Conservation (phyloP, 2,888 invertebrate species). For the Stenodera caucasica region DNA sequence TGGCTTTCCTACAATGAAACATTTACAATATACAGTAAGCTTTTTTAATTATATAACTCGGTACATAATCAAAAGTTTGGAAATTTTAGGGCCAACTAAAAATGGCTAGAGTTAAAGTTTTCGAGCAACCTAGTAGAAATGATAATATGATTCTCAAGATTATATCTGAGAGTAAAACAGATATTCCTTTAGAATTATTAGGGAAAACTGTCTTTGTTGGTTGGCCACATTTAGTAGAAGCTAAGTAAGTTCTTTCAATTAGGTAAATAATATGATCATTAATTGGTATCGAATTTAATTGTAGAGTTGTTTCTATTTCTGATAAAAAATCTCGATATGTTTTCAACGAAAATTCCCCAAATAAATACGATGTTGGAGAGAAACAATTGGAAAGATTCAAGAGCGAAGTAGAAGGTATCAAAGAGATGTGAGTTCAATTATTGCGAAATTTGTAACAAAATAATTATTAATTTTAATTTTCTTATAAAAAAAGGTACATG, state of each 20-base stretch:
- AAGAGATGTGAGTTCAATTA: slow-evolving; percentile 60
- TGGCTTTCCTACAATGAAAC: slow-evolving; percentile 91
- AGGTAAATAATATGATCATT: not conserved
- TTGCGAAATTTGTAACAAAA: not conserved
- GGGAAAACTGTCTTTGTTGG: slow-evolving; percentile 78
- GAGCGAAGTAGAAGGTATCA: slow-evolving; percentile 58
- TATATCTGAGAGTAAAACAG: slow-evolving; percentile 51
- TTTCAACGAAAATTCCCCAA: slow-evolving; percentile 51
- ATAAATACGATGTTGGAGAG: slow-evolving; percentile 55
- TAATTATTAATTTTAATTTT: slow-evolving; percentile 21
- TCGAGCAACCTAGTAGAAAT: slow-evolving; percentile 79
- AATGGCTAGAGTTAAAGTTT: slow-evolving; percentile 79
- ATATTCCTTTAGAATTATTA: slow-evolving; percentile 59
- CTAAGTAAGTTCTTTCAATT: slow-evolving; percentile 60
- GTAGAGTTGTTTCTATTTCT: slow-evolving; percentile 66
- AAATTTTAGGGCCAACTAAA: slow-evolving; percentile 56
- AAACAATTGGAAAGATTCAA: slow-evolving; percentile 57
- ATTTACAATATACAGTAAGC: slow-evolving; percentile 76
- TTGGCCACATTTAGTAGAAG: slow-evolving; percentile 93
- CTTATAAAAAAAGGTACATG: slow-evolving; percentile 55
- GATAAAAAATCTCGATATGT: slow-evolving; percentile 57
- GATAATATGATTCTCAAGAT: slow-evolving; percentile 81
- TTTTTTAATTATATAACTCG: slow-evolving; percentile 10
- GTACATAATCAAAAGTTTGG: not conserved
- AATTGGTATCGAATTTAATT: too few relatives aligned